Conservation (phyloP, 2,113 vertebrate genomes). For the Grallaria varia region DNA sequence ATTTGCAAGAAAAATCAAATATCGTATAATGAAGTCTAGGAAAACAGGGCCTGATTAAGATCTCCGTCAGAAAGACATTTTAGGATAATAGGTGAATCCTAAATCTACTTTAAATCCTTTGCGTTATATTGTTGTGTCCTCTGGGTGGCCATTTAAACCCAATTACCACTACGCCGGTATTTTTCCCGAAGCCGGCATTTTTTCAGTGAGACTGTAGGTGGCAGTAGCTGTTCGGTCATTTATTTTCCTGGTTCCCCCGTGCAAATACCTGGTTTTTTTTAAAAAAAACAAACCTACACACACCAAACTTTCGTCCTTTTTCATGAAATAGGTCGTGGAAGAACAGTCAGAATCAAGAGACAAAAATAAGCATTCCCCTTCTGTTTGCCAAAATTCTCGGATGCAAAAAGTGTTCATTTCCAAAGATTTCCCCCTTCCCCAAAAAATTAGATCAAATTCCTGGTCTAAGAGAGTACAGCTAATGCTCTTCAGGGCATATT, state of each 20-base stretch:
- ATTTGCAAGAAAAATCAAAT: not conserved
- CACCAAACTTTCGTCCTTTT: not conserved
- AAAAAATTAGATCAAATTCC: not conserved
- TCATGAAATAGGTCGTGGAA: not conserved
- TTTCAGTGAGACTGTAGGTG: slow-evolving; percentile 28
- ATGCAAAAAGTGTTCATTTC: not conserved
- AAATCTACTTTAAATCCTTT: not conserved
- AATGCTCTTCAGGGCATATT: not conserved
- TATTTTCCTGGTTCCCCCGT: not conserved
- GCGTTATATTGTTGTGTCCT: not conserved
- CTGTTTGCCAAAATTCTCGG: not conserved
- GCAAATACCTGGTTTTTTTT: not conserved
- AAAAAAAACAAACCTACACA: too few species aligned
- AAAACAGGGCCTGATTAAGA: not conserved
- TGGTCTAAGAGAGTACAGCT: not conserved
- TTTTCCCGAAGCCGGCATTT: not conserved
- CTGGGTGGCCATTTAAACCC: not conserved
- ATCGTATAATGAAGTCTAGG: not conserved
- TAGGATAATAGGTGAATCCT: not conserved
- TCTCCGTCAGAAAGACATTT: not conserved
- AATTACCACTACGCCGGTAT: accelerated
- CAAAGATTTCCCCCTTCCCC: not conserved
- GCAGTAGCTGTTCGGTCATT: slow-evolving; percentile 25
- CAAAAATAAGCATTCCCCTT: not conserved
- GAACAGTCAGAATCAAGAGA: not conserved